A percentile compares a stretch with the other conserved stretches of the same genome.
Conservation (phyloP, 2,113 vertebrate genomes). For the Pionites leucogaster region DNA sequence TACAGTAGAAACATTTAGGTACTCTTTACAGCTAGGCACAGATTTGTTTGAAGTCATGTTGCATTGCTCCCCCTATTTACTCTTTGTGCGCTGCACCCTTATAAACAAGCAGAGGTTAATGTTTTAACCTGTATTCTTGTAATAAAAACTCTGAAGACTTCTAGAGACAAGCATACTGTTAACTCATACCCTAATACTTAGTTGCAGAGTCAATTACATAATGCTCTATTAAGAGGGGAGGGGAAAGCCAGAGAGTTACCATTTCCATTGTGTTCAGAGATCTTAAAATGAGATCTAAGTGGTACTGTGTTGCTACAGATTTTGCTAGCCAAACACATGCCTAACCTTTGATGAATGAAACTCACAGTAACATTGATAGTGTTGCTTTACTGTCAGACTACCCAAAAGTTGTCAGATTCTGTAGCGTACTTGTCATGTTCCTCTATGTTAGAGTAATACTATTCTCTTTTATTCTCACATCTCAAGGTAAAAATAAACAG, state of each 20-base stretch:
- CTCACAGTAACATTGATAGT: background rate
- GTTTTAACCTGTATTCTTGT: background rate
- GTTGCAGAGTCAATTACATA: background rate
- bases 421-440: background rate
- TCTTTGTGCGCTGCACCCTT: background rate
- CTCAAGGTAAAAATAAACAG: background rate
- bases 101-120: background rate
- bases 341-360: background rate
- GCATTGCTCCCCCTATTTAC: background rate
- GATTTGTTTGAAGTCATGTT: background rate
- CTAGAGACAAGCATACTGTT: background rate
- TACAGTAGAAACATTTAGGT: background rate
- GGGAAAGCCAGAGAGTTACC: background rate
- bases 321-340: background rate
- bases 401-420: background rate
- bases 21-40: background rate
- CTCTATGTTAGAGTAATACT: background rate
- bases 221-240: background rate
- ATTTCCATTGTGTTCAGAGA: background rate
- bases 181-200: background rate
- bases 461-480: background rate
- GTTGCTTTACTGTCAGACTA: background rate
- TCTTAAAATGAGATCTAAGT: background rate
- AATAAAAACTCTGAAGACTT: background rate
- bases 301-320: background rate